Base-by-base conservation (phyloP, 2,888 invertebrate genomes). In the Mamestra brassicae region DNA sequence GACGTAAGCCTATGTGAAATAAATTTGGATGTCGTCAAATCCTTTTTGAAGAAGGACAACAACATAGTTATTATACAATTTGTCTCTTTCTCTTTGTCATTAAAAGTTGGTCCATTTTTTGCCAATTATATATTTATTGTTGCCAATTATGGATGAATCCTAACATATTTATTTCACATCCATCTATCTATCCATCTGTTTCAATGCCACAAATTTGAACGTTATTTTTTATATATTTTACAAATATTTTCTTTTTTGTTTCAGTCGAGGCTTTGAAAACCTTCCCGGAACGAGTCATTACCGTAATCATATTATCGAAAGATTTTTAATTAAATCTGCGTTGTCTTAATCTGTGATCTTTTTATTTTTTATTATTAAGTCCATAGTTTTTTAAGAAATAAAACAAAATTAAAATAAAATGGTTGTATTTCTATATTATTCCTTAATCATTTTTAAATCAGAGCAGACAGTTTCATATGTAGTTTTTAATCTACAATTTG, bases 251-350 rank as follows among this genome's bases (percentile, higher is more conserved):
- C 72, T 85, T 84, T 90, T 89, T 85, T 94, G 60, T 87, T 95
- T 88, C 93, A 95, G 95, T 94, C 94, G 77, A 91, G 93, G 73
- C 89, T 95, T 74, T 95, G 81, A 94, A 73, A 66, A 80, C 45
- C 50, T 5, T 17, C n/a, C 42, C 15, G 47, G 67, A 77, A 54
- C 8, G 8, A 63, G 17, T 17, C 0, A 10, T 15, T 1, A 34
- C 7, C 6, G 34, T 36, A 34, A 17, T 11, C 63, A 70, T 13
- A 52, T 47, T n/a, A 65, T 65, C 42, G 63, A 81, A 60, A 55
- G n/a, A 64, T 68, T 60, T 63, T 61, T 26, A 5, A 78, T 74
- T 62, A 72, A 77, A 71, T 66, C 74, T 60, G 47, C 52, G 50
- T 47, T 65, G 42, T 65, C 15, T 68, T 47, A 66, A 67, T 58